A percentile compares a stretch with the other conserved stretches of the same genome.
Evolutionary conservation across 2,797 vertebrate genomes (phyloP).

Genomic region (Pachyuromys duprasi): DNA sequence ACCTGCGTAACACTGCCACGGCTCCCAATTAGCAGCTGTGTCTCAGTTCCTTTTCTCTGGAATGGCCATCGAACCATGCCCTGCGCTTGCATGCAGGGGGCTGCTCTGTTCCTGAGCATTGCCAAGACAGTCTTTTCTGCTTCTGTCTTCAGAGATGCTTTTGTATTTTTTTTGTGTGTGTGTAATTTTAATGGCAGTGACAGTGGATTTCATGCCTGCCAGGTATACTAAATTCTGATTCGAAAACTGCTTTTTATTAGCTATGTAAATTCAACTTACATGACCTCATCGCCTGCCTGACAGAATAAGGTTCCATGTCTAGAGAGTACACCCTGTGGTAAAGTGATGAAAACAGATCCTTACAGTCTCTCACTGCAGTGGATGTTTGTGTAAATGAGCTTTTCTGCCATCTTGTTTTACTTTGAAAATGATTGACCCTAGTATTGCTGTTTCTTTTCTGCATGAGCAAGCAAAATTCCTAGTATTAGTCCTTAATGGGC

Average conservation of each 20-base stretch:
- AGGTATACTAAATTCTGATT: not conserved
- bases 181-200: conserved; percentile 1
- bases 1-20: conserved; percentile 82
- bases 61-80: not conserved
- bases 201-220: not conserved
- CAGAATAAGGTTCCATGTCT: not conserved
- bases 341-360: not conserved
- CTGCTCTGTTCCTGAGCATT: too few relatives aligned
- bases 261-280: not conserved
- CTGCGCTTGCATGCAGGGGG: not conserved
- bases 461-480: not conserved
- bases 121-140: not conserved
- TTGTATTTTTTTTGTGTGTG: conserved; percentile 43
- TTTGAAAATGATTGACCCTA: not conserved
- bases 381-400: not conserved
- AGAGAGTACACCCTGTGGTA: not conserved
- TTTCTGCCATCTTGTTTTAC: not conserved
- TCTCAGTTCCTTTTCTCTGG: not conserved
- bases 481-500: not conserved
- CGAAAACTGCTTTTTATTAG: not conserved
- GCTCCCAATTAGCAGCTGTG: conserved; percentile 72
- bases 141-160: conserved; percentile 45
- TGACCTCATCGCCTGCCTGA: not conserved
- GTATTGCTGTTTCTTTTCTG: not conserved
- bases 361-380: not conserved